These are phyloP conservation scores for Siderastrea siderea DNA, from an alignment of 92 coral and sea anemone genomes.

Conservation along the genomic window DNA sequence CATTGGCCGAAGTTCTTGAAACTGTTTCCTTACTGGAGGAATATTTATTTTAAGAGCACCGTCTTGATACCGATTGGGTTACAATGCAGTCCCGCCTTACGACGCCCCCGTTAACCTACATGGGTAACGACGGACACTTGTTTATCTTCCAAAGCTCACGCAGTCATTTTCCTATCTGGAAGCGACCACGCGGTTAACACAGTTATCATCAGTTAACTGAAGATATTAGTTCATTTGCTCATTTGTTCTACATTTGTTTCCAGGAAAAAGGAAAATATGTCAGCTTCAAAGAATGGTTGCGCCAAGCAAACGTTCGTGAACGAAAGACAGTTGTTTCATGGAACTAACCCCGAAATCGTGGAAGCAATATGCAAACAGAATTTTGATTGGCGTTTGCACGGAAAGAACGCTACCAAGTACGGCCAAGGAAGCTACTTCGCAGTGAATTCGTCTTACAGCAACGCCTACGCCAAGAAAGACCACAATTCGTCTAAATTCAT, in stretches of 20 bases:
- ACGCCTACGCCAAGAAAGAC: constrained; percentile 65
- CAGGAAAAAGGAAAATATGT: constrained; percentile 89
- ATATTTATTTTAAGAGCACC: no score
- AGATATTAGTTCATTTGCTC: no score
- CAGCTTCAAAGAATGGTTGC: constrained; percentile 9
- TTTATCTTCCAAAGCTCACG: no score
- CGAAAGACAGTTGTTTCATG: constrained; percentile 77
- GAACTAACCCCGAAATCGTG: constrained; percentile 74
- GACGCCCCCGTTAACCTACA: no score
- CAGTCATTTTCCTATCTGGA: no score
- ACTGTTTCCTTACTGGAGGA: no score
- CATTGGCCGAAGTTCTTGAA: no score
- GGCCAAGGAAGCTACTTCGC: constrained; percentile 95
- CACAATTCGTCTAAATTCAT: constrained; percentile 58
- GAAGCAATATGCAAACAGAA: constrained; percentile 84
- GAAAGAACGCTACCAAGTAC: constrained; percentile 63
- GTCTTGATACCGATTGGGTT: no score
- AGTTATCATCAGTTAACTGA: not conserved
- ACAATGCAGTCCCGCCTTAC: no score
- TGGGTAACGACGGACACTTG: no score
- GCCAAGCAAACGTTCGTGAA: constrained; percentile 4
- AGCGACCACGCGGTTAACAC: no score
- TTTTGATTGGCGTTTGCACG: constrained; percentile 81
- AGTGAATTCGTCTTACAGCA: constrained; percentile 73
- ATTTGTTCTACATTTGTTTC: not conserved